A percentile compares a stretch with the other conserved stretches of the same genome.
Conservation (phyloP, 2,888 invertebrate genomes). For the Tinea trinotella region DNA sequence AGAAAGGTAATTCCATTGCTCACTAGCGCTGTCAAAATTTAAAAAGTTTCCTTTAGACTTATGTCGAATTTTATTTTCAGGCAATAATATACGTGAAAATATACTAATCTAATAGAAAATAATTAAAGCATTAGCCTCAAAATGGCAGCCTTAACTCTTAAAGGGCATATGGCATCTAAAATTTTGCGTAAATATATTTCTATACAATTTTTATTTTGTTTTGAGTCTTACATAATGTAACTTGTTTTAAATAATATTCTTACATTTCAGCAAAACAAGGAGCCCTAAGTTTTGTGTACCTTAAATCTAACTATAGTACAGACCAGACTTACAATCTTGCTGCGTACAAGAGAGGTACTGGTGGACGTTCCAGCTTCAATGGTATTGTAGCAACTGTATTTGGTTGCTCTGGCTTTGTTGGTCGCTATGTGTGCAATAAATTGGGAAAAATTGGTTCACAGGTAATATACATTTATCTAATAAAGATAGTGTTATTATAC, state of each 20-base stretch:
- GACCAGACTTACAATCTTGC: constrained; percentile 74
- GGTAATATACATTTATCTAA: constrained; percentile 49
- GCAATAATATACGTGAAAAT: neutral
- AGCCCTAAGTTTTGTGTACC: constrained; percentile 54
- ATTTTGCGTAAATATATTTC: constrained; percentile 44
- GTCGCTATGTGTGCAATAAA: constrained; percentile 88
- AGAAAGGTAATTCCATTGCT: no score
- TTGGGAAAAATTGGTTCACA: constrained; percentile 91
- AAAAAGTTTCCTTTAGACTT: no score
- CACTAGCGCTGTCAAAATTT: no score
- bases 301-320: constrained; percentile 67
- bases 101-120: neutral
- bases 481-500: no score
- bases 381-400: constrained; percentile 99
- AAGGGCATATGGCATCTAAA: constrained; percentile 49
- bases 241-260: constrained; percentile 14
- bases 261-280: constrained; percentile 49
- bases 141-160: constrained; percentile 58
- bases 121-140: constrained; percentile 33
- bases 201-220: constrained; percentile 4
- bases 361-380: constrained; percentile 96
- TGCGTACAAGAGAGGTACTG: constrained; percentile 85
- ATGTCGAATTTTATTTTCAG: neutral
- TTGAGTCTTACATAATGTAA: constrained; percentile 55
- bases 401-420: constrained; percentile 92